Percentiles rank a stretch among this genome's conserved stretches.
These are phyloP conservation scores for Sciaenops ocellatus DNA, from an alignment of 2,797 vertebrate genomes.

Conservation along the genomic window DNA sequence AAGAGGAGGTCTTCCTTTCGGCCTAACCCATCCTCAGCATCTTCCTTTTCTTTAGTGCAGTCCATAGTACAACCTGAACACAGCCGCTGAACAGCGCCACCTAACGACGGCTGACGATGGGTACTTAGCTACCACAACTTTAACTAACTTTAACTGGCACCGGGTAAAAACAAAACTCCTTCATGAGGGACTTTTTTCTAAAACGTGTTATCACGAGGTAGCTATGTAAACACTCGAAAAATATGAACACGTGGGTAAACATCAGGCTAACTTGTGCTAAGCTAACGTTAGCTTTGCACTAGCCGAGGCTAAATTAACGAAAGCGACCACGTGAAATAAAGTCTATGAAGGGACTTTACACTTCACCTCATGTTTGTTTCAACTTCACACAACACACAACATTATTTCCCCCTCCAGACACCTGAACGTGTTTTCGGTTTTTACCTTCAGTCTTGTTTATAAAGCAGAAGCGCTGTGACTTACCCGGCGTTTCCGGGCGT, in stretches of 20 bases:
- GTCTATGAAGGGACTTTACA: neutral
- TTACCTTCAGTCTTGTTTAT: constrained; percentile 28
- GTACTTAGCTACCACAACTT: neutral
- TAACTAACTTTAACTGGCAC: neutral
- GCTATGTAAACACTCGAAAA: neutral
- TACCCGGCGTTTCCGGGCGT: constrained; percentile 47
- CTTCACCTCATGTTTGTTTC: neutral
- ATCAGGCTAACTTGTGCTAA: neutral
- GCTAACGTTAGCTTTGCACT: constrained; percentile 16
- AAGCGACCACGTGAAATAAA: neutral
- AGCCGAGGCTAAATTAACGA: neutral
- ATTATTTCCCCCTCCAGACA: neutral
- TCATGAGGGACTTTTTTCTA: neutral
- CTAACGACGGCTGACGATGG: neutral
- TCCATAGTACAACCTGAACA: constrained; percentile 39
- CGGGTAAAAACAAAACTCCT: accelerated
- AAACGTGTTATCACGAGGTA: neutral
- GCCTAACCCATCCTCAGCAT: neutral
- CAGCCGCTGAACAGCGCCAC: constrained; percentile 38
- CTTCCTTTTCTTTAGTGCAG: neutral
- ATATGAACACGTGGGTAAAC: constrained; percentile 12
- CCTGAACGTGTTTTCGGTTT: accelerated
- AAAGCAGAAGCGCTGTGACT: neutral
- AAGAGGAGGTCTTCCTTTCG: constrained; percentile 37
- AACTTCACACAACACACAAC: accelerated